phyloP scores from a whole-genome alignment of 92 coral and sea anemone genomes.

The Blastomussa wellsi region DNA sequence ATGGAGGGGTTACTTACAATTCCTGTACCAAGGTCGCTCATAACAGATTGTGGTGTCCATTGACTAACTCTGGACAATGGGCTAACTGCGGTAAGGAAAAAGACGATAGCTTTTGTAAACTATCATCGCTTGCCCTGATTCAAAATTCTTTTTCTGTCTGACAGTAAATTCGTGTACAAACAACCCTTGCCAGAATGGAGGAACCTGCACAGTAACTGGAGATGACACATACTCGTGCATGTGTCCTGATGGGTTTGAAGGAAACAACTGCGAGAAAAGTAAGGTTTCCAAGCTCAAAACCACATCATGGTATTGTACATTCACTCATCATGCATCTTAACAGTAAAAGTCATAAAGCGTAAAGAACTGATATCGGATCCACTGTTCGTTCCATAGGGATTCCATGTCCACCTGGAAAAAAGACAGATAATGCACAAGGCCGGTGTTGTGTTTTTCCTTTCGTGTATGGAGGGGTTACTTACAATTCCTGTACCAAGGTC shows the following conservation, averaged over 20 bases:
- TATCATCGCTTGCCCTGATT: background rate
- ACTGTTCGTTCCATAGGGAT: background rate
- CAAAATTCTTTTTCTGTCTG: background rate
- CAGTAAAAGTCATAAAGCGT: too few species aligned
- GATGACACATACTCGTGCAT: background rate
- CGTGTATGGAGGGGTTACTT: background rate
- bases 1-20: background rate
- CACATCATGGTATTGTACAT: too few species aligned
- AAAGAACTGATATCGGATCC: background rate
- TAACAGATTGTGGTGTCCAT: background rate
- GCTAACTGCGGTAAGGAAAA: slow-evolving; percentile 8
- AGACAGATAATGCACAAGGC: background rate
- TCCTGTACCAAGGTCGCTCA: background rate
- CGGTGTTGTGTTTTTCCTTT: background rate
- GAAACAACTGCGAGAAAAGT: background rate
- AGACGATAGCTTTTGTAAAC: too few species aligned
- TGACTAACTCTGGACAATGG: background rate
- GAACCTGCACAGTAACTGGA: slow-evolving; percentile 6
- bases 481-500: background rate
- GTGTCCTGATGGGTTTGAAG: background rate
- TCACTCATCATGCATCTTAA: too few species aligned
- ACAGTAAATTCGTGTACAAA: slow-evolving; percentile 3
- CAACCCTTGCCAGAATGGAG: slow-evolving; percentile 15
- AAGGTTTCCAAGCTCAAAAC: background rate
- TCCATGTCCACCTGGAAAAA: slow-evolving; percentile 5